A percentile compares a stretch with the other conserved stretches of the same genome.
Conservation (phyloP, 2,113 vertebrate species). For the Empidonax traillii region DNA sequence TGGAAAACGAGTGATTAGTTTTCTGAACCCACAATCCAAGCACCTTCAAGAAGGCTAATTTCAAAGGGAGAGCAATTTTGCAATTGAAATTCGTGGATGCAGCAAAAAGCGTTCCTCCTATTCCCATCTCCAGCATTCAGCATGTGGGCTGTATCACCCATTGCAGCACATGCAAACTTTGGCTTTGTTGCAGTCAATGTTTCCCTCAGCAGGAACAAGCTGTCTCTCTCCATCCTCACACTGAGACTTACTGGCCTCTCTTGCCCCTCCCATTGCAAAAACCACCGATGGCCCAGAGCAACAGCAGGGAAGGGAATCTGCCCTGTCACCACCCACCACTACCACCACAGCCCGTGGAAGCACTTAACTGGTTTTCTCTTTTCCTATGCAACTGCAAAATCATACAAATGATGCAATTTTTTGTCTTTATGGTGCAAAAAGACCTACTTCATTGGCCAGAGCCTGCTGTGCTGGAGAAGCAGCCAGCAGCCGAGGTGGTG, state of each 20-base stretch:
- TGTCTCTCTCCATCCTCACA: not conserved
- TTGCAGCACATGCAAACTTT: rapidly evolving
- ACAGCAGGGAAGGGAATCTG: not conserved
- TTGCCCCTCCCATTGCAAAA: not conserved
- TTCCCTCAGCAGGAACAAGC: not conserved
- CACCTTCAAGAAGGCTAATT: not conserved
- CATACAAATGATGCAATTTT: not conserved
- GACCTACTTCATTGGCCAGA: not conserved
- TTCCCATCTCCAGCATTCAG: not conserved
- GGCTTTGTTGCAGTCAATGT: not conserved
- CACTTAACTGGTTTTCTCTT: not conserved
- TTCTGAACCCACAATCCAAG: not conserved
- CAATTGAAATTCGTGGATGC: not conserved
- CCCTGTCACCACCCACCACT: rapidly evolving
- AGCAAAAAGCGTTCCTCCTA: not conserved
- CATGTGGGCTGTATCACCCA: not conserved
- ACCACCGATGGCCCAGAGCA: not conserved
- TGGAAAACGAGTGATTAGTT: not conserved
- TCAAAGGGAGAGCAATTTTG: not conserved
- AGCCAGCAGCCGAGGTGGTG: not conserved
- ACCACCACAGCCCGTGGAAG: not conserved
- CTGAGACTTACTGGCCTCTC: not conserved
- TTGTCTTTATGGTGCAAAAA: not conserved
- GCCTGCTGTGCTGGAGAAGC: not conserved
- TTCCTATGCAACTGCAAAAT: not conserved